Percentiles rank a stretch among this genome's conserved stretches.
Evolutionary conservation across 1,140 invertebrate species (phyloP).

Genomic region (Bradysia coprophila): DNA sequence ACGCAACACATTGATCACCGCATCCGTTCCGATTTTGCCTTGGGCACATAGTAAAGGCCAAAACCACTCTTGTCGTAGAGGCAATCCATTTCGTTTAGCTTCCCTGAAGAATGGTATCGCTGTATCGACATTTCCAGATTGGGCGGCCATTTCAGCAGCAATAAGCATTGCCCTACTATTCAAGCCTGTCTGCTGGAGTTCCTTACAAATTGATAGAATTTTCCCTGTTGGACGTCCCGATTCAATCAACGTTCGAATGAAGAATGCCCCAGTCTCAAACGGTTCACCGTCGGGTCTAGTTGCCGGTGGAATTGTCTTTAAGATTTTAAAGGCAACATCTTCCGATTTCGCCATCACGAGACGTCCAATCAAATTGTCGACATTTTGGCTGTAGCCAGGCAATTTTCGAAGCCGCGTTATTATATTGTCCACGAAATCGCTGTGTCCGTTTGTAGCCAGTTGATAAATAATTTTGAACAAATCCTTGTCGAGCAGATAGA

Average conservation of each 20-base stretch:
- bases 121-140: slow-evolving; percentile 30
- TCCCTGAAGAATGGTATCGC: slow-evolving; percentile 41
- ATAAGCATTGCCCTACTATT: slow-evolving; percentile 37
- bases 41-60: slow-evolving; percentile 51
- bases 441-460: slow-evolving; percentile 40
- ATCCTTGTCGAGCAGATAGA: slow-evolving; percentile 46
- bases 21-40: slow-evolving; percentile 31
- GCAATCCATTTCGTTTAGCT: slow-evolving; percentile 34
- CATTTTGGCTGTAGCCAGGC: slow-evolving; percentile 51
- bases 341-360: slow-evolving; percentile 45
- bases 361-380: slow-evolving; percentile 42
- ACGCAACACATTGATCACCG: slow-evolving; percentile 35
- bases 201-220: slow-evolving; percentile 38
- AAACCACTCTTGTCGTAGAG: slow-evolving; percentile 59
- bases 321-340: slow-evolving; percentile 39
- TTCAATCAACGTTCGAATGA: slow-evolving; percentile 46
- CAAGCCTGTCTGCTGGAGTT: slow-evolving; percentile 34
- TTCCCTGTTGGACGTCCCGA: slow-evolving; percentile 35
- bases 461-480: slow-evolving; percentile 48
- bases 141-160: slow-evolving; percentile 39
- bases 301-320: slow-evolving; percentile 35
- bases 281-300: slow-evolving; percentile 26
- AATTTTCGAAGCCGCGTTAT: slow-evolving; percentile 34
- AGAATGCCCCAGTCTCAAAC: slow-evolving; percentile 35
- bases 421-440: slow-evolving; percentile 37